Evolutionary conservation across 2,113 vertebrate genomes (phyloP).

Genomic region (Nanorana parkeri): DNA sequence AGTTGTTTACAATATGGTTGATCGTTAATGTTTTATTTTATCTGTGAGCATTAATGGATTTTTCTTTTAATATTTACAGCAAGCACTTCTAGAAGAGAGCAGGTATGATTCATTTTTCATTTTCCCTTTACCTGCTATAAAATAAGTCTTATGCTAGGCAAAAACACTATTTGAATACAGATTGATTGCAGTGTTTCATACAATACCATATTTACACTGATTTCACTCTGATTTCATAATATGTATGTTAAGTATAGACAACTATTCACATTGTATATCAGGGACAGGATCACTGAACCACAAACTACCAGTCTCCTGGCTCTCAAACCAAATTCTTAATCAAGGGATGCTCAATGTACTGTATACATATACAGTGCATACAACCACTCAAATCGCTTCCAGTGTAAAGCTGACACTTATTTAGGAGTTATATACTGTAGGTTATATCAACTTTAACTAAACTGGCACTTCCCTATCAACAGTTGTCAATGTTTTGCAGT

Average conservation of each 20-base stretch:
- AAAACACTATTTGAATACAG: background rate
- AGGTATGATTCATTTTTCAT: conserved; percentile 69
- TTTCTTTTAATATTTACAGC: conserved; percentile 72
- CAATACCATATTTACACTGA: too few species aligned
- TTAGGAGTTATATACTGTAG: background rate
- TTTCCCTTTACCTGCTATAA: conserved; percentile 24
- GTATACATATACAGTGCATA: too few species aligned
- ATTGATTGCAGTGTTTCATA: too few species aligned
- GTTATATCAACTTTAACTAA: too few species aligned
- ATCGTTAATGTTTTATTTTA: conserved; percentile 43
- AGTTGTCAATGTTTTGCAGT: background rate
- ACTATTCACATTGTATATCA: too few species aligned
- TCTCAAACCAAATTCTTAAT: too few species aligned
- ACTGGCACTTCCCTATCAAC: too few species aligned
- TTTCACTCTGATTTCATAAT: background rate
- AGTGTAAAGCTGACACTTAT: too few species aligned
- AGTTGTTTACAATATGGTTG: conserved; percentile 19
- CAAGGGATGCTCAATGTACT: too few species aligned
- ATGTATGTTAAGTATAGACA: background rate
- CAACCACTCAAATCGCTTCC: too few species aligned
- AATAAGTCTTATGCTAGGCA: conserved; percentile 5
- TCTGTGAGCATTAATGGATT: conserved; percentile 18
- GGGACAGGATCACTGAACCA: too few species aligned
- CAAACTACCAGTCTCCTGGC: too few species aligned
- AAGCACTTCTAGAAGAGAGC: conserved; percentile 74